phyloP scores from a whole-genome alignment of 2,113 vertebrate genomes.

The Eolophus roseicapilla region DNA sequence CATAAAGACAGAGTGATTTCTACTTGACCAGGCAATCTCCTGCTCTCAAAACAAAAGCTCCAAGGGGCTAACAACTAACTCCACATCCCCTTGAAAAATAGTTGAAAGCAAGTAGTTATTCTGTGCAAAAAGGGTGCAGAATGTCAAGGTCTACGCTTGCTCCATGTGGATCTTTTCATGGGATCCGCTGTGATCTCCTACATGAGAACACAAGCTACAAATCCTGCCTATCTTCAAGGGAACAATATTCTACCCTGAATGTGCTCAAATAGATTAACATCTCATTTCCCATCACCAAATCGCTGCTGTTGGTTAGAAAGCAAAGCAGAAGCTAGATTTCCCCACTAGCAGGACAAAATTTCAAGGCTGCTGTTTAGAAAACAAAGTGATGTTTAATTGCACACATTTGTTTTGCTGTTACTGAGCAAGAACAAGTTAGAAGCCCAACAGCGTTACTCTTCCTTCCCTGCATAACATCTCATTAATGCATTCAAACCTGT shows the following conservation, averaged over 20 bases:
- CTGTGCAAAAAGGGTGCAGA: not conserved
- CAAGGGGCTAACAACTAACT: not conserved
- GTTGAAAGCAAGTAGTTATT: not conserved
- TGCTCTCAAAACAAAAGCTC: not conserved
- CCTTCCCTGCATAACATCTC: not conserved
- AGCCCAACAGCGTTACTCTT: conserved; percentile 21
- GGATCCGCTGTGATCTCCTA: not conserved
- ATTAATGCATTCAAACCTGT: conserved; percentile 38
- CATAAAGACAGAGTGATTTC: not conserved
- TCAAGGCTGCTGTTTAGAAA: conserved; percentile 43
- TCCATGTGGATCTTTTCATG: not conserved
- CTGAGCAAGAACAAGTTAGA: conserved; percentile 11
- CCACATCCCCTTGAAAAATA: not conserved
- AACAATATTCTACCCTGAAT: not conserved
- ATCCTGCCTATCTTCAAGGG: not conserved
- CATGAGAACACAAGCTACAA: not conserved
- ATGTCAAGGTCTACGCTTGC: not conserved
- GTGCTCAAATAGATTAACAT: not conserved
- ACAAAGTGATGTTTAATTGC: conserved; percentile 51
- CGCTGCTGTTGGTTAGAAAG: not conserved
- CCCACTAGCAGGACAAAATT: not conserved
- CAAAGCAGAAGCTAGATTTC: not conserved
- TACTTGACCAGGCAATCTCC: not conserved
- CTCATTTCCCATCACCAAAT: not conserved
- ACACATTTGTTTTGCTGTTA: conserved; percentile 41